phyloP scores from a whole-genome alignment of 1,140 invertebrate species.

The Anagrus nilaparvatae region DNA sequence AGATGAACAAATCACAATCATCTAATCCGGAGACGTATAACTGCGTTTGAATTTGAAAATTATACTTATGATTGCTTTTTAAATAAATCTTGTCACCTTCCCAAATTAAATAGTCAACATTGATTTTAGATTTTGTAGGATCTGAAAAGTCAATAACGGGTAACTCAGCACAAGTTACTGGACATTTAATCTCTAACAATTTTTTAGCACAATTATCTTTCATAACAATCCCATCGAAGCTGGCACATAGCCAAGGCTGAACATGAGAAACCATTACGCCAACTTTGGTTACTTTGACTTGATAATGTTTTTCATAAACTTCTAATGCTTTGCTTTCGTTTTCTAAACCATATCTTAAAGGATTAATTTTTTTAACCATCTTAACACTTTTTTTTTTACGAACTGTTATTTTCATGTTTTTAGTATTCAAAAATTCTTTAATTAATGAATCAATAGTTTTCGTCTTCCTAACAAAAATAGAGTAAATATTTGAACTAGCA shows the following conservation, averaged over 20 bases:
- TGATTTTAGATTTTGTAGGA: conserved; percentile 30
- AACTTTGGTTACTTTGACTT: conserved; percentile 13
- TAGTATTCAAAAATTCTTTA: conserved; percentile 14
- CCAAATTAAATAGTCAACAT: conserved; percentile 30
- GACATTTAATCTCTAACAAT: conserved; percentile 22
- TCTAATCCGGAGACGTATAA: no score
- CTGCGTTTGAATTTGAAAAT: no score
- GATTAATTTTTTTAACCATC: conserved; percentile 5
- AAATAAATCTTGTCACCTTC: conserved; percentile 29
- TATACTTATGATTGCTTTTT: conserved; percentile 21
- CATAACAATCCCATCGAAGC: conserved; percentile 20
- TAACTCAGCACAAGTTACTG: conserved; percentile 17
- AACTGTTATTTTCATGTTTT: conserved; percentile 9
- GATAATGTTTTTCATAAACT: conserved; percentile 9
- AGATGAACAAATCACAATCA: no score
- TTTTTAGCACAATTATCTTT: conserved; percentile 14
- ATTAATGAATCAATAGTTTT: conserved; percentile 18
- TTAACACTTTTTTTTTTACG: conserved; percentile 4
- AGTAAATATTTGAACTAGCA: conserved; percentile 19
- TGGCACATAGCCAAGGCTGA: conserved; percentile 20
- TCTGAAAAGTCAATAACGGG: conserved; percentile 17
- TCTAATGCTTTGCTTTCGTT: conserved; percentile 4
- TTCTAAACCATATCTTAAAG: conserved; percentile 1
- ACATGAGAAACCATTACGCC: conserved; percentile 14
- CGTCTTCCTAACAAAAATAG: conserved; percentile 18